A percentile compares a stretch with the other conserved stretches of the same genome.
Conservation (phyloP, 2,113 vertebrate genomes). For the Xenus cinereus region DNA sequence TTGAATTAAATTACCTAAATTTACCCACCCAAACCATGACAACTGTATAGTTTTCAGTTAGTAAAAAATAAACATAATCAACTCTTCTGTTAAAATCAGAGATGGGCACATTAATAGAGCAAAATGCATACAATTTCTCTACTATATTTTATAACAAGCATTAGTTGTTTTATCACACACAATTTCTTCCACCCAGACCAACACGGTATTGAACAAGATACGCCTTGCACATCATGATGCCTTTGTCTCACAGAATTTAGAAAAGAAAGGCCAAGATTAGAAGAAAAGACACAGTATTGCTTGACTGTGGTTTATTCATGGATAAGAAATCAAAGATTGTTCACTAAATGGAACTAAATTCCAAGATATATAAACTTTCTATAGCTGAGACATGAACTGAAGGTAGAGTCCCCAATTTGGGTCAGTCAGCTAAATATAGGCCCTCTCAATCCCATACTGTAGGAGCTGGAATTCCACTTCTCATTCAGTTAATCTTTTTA, state of each 20-base stretch:
- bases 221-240: neutral
- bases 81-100: neutral
- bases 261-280: neutral
- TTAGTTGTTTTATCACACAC: neutral
- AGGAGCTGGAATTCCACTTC: neutral
- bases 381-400: neutral
- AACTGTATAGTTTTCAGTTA: neutral
- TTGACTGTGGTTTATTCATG: neutral
- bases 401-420: neutral
- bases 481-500: neutral
- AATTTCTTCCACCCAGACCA: neutral
- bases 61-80: neutral
- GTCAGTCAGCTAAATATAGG: neutral
- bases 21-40: too few species aligned
- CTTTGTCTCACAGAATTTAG: neutral
- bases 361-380: neutral
- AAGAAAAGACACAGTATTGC: neutral
- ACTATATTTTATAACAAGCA: neutral
- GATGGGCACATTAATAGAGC: neutral
- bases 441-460: neutral
- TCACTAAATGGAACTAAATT: neutral
- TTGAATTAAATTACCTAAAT: neutral
- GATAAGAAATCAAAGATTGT: neutral
- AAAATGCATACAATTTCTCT: neutral
- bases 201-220: neutral